Conservation (phyloP, 1,140 invertebrate genomes). For the Tetramorium alpestre region DNA sequence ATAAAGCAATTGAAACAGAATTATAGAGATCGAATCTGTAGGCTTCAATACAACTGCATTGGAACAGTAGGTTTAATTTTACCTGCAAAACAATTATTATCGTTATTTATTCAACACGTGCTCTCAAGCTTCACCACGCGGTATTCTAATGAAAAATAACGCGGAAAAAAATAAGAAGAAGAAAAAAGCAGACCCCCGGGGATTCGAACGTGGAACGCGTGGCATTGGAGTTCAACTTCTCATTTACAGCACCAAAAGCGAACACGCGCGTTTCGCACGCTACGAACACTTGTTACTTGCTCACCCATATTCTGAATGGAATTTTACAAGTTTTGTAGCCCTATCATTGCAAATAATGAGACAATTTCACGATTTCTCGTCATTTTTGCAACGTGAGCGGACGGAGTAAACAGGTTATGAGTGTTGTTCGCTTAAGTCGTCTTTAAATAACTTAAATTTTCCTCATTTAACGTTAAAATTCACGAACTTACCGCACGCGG, state of each 20-base stretch:
- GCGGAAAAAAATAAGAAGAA: background rate
- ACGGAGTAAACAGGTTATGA: background rate
- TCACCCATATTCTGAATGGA: too few species aligned
- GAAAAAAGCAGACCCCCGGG: background rate
- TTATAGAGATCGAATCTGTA: background rate
- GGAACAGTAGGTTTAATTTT: conserved; percentile 37
- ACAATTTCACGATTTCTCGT: background rate
- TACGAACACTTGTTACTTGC: background rate
- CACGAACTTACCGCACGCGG: background rate
- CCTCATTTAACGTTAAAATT: background rate
- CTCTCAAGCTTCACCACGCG: background rate
- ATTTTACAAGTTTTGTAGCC: background rate
- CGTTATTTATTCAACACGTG: background rate
- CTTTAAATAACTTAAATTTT: background rate
- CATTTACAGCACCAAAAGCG: background rate
- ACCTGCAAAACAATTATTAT: background rate
- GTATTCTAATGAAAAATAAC: background rate
- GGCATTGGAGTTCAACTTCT: background rate
- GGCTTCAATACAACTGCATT: background rate
- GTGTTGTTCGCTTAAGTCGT: background rate
- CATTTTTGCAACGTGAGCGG: background rate
- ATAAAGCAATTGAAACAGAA: background rate
- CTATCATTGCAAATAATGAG: background rate
- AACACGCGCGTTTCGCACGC: background rate
- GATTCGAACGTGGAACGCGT: conserved; percentile 22